These are phyloP conservation scores for Amyelois transitella DNA, from an alignment of 1,140 invertebrate genomes.

Conservation along the genomic window DNA sequence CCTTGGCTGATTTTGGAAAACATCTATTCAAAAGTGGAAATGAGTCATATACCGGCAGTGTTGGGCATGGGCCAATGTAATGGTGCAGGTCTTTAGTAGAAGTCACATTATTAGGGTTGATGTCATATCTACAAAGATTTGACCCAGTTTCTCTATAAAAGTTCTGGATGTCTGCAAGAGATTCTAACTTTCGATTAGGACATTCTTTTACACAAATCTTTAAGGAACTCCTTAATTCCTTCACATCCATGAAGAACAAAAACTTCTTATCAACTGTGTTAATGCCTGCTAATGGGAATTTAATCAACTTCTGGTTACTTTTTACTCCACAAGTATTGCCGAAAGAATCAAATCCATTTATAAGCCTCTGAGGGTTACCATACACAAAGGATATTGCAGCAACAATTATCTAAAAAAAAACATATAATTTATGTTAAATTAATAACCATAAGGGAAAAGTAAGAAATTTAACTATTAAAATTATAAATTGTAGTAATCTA, in stretches of 20 bases:
- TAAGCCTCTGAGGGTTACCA: constrained; percentile 89
- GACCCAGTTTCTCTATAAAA: constrained; percentile 84
- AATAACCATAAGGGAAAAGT: no score
- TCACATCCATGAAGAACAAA: constrained; percentile 89
- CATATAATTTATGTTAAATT: constrained; percentile 11
- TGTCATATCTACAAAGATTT: constrained; percentile 83
- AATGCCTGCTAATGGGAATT: constrained; percentile 84
- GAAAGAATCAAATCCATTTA: constrained; percentile 96
- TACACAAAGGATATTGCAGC: constrained; percentile 92
- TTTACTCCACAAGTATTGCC: constrained; percentile 95
- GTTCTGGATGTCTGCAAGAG: constrained; percentile 80
- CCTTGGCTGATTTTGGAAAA: constrained; percentile 82
- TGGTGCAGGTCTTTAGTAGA: constrained; percentile 69
- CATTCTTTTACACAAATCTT: constrained; percentile 94
- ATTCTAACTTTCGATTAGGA: constrained; percentile 80
- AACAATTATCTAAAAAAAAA: constrained; percentile 81
- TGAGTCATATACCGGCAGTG: constrained; percentile 82
- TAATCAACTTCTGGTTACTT: constrained; percentile 83
- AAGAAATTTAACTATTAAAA: no score
- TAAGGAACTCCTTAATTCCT: constrained; percentile 82
- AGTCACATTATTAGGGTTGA: constrained; percentile 72
- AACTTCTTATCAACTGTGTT: constrained; percentile 88
- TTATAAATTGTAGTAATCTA: no score
- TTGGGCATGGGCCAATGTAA: constrained; percentile 82
- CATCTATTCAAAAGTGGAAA: constrained; percentile 90